phyloP scores from a whole-genome alignment of 2,113 vertebrate species.

The Phrynocephalus versicolor region DNA sequence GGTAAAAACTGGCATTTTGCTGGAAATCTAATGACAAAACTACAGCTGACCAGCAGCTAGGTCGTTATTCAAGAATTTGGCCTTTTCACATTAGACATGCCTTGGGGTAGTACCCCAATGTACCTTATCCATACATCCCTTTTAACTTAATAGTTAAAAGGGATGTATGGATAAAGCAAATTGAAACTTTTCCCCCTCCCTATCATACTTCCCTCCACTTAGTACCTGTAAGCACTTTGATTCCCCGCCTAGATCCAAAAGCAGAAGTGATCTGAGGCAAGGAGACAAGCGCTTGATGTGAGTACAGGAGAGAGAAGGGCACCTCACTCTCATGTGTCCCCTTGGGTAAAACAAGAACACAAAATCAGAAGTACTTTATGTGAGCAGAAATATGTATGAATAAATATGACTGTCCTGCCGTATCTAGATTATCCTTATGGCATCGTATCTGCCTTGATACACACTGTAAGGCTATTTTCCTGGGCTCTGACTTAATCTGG shows the following conservation, averaged over 20 bases:
- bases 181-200: neutral
- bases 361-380: neutral
- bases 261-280: neutral
- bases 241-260: no score
- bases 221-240: neutral
- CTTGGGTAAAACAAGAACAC: neutral
- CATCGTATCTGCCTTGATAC: neutral
- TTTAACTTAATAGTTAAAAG: neutral
- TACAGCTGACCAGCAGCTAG: neutral
- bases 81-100: neutral
- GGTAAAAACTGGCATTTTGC: neutral
- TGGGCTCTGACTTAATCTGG: no score
- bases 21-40: neutral
- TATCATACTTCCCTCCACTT: neutral
- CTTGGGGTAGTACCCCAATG: neutral
- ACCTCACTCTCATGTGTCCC: neutral
- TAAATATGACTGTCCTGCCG: neutral
- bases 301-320: neutral
- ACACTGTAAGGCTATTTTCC: neutral
- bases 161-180: neutral
- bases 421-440: neutral
- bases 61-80: neutral
- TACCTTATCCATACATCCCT: no score
- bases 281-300: neutral
- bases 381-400: neutral